These are phyloP conservation scores for Aphelocoma coerulescens DNA, from an alignment of 2,113 vertebrate genomes.

Conservation along the genomic window DNA sequence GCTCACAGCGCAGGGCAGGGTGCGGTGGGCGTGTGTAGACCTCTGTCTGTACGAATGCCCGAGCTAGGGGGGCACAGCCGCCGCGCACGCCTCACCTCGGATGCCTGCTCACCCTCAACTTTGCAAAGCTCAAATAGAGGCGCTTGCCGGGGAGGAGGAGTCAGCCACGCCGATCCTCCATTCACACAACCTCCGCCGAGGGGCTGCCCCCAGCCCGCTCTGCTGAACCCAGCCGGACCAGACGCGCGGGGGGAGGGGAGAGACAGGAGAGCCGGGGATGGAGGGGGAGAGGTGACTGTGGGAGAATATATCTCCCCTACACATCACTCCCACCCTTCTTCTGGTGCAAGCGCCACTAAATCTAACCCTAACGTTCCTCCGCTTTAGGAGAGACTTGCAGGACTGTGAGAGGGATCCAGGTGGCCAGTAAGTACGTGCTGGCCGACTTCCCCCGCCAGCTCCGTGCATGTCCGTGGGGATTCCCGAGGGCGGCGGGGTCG, in stretches of 20 bases:
- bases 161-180: constrained; percentile 70
- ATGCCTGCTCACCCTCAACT: constrained; percentile 77
- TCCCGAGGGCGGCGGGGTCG: not conserved
- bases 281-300: constrained; percentile 22
- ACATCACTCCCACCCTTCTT: constrained; percentile 28
- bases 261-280: not conserved
- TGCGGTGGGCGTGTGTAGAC: not conserved
- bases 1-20: not conserved
- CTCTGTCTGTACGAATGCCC: not conserved
- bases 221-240: constrained; percentile 6
- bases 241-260: not conserved
- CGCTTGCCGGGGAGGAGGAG: constrained; percentile 81
- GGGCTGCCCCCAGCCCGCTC: constrained; percentile 46
- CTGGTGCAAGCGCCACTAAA: constrained; percentile 21
- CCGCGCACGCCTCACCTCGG: constrained; percentile 78
- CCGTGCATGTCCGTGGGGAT: not conserved
- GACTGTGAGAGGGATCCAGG: not conserved
- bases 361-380: constrained; percentile 10
- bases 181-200: constrained; percentile 58
- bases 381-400: not conserved
- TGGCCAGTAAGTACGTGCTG: constrained; percentile 50
- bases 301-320: constrained; percentile 22
- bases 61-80: constrained; percentile 51
- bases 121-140: constrained; percentile 87
- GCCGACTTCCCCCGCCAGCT: not conserved